Evolutionary conservation across 2,113 vertebrate species (phyloP).

Genomic region (Xerus inauris): DNA sequence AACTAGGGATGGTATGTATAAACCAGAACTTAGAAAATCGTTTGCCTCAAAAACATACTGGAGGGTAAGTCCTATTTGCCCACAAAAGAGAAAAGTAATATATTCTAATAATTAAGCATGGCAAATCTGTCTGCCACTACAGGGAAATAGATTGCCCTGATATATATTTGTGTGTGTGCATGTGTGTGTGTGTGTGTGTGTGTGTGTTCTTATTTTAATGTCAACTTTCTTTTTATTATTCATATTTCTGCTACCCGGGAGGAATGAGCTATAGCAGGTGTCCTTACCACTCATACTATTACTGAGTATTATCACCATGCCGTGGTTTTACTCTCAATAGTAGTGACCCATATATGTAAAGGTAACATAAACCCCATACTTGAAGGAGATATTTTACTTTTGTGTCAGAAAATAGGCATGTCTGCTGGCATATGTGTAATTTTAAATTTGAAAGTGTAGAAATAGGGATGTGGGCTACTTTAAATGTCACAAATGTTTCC

Average conservation of each 20-base stretch:
- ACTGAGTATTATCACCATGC: background rate
- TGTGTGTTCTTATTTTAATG: background rate
- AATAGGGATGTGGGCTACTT: background rate
- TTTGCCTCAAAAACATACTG: background rate
- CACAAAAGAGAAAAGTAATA: background rate
- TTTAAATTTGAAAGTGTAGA: background rate
- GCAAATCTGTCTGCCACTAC: background rate
- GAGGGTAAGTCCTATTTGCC: background rate
- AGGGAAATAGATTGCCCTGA: background rate
- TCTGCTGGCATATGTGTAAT: background rate
- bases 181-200: fast-evolving
- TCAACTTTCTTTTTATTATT: background rate
- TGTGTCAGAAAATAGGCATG: background rate
- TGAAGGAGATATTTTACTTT: background rate
- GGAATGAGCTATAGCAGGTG: fast-evolving
- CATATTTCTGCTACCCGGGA: background rate
- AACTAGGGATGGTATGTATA: background rate
- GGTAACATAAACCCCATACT: background rate
- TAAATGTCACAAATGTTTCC: background rate
- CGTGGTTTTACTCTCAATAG: background rate
- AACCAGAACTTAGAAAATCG: background rate
- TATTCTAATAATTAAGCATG: background rate
- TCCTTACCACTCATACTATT: background rate
- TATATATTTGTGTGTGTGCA: fast-evolving
- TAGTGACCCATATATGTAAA: background rate